phyloP scores from a whole-genome alignment of 1,140 invertebrate genomes.

The Coenobita brevimanus region DNA sequence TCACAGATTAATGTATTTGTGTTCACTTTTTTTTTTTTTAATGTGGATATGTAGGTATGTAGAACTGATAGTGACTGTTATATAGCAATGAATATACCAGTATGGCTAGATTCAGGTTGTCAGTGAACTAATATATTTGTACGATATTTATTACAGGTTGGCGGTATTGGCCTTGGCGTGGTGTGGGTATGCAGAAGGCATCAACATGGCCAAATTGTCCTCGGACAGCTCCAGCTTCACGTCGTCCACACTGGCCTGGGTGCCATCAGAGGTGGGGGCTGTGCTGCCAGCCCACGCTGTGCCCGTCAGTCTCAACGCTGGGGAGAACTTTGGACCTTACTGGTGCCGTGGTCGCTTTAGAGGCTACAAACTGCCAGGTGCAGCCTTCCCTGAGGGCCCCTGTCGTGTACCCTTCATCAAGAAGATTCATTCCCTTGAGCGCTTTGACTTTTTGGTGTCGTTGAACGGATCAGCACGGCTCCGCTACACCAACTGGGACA shows the following conservation, averaged over 20 bases:
- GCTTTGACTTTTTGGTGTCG: conserved; percentile 58
- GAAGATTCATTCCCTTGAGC: conserved; percentile 12
- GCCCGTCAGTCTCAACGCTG: background rate
- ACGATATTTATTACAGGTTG: too few relatives aligned
- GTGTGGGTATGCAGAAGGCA: too few relatives aligned
- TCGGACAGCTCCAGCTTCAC: background rate
- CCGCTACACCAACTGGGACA: conserved; percentile 47
- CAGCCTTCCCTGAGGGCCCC: conserved; percentile 7
- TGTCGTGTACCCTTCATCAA: conserved; percentile 56
- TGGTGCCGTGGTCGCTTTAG: conserved; percentile 58
- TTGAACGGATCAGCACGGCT: conserved; percentile 58
- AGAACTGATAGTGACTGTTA: too few relatives aligned
- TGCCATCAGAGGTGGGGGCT: conserved; percentile 11
- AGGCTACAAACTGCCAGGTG: conserved; percentile 37
- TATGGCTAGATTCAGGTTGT: too few relatives aligned
- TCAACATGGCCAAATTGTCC: too few relatives aligned
- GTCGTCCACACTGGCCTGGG: conserved; percentile 64
- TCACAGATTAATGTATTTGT: too few relatives aligned
- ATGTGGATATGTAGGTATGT: too few relatives aligned
- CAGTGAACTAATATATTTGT: too few relatives aligned
- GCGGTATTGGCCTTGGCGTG: too few relatives aligned
- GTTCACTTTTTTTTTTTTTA: too few relatives aligned
- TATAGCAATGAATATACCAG: too few relatives aligned
- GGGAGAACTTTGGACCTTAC: conserved; percentile 12
- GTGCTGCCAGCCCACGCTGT: conserved; percentile 50